A percentile compares a stretch with the other conserved stretches of the same genome.
Evolutionary conservation across 2,797 vertebrate species (phyloP).

Genomic region (Onychomys arenicola): DNA sequence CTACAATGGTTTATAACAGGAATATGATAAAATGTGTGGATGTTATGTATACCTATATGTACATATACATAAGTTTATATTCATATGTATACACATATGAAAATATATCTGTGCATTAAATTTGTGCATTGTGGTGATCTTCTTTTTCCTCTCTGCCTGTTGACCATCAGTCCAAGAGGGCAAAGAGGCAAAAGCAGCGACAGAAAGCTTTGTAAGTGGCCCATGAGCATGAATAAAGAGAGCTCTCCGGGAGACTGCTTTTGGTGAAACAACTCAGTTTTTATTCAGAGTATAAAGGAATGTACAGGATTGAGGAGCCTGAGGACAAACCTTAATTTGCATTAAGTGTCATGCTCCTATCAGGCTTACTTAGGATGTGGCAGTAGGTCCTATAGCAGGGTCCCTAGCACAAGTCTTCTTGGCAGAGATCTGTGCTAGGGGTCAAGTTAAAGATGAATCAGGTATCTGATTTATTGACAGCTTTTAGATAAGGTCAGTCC

Average conservation of each 20-base stretch:
- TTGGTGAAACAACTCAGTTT: neutral
- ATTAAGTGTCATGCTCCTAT: neutral
- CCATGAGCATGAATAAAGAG: neutral
- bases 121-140: neutral
- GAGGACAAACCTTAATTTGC: neutral
- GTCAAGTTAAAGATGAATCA: neutral
- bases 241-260: neutral
- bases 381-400: neutral
- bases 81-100: rapidly evolving
- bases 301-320: neutral
- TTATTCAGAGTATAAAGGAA: neutral
- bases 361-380: neutral
- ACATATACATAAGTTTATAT: neutral
- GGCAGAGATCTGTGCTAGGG: neutral
- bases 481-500: neutral
- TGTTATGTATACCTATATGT: neutral
- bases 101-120: neutral
- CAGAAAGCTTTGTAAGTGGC: neutral
- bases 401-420: neutral
- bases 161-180: neutral
- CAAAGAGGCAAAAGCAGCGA: neutral
- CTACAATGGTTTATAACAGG: neutral
- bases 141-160: neutral
- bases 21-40: neutral
- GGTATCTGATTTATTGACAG: neutral